Conservation (phyloP, 1,140 invertebrate genomes). For the Drosophila bifasciata region DNA sequence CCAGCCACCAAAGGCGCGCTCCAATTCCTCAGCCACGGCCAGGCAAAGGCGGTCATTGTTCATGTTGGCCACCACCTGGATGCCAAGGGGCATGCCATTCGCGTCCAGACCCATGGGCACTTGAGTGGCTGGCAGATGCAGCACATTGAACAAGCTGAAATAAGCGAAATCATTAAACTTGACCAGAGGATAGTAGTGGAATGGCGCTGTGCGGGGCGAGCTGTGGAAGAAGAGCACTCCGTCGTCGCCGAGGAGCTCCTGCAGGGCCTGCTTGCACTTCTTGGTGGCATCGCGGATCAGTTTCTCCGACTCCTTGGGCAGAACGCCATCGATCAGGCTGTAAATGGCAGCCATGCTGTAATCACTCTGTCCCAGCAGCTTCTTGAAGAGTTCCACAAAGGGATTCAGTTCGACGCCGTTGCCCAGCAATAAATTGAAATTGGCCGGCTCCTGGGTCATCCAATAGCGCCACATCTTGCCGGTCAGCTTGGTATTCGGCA, state of each 20-base stretch:
- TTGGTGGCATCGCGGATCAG: slow-evolving; percentile 87
- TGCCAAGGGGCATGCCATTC: slow-evolving; percentile 90
- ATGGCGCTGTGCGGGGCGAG: slow-evolving; percentile 91
- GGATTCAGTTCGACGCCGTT: slow-evolving; percentile 86
- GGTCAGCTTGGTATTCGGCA: slow-evolving; percentile 87
- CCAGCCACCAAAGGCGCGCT: slow-evolving; percentile 93
- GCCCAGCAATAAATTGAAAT: slow-evolving; percentile 87
- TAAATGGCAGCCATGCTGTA: slow-evolving; percentile 89
- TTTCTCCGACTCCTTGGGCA: slow-evolving; percentile 87
- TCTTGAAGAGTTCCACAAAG: slow-evolving; percentile 86
- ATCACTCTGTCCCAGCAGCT: slow-evolving; percentile 86
- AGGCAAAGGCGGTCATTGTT: slow-evolving; percentile 92
- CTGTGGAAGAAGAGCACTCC: slow-evolving; percentile 94
- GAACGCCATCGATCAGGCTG: slow-evolving; percentile 87
- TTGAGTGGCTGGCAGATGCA: slow-evolving; percentile 93
- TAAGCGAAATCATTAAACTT: slow-evolving; percentile 95
- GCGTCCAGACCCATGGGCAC: slow-evolving; percentile 90
- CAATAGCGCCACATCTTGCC: slow-evolving; percentile 89
- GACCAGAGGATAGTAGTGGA: slow-evolving; percentile 92
- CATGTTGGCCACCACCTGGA: slow-evolving; percentile 92
- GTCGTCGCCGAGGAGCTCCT: slow-evolving; percentile 90
- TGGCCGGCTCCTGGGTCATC: slow-evolving; percentile 88
- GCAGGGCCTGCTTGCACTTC: slow-evolving; percentile 86
- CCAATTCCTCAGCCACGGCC: slow-evolving; percentile 93
- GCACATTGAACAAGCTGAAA: slow-evolving; percentile 94